These are phyloP conservation scores for Papilio polyxenes DNA, from an alignment of 1,140 invertebrate species.

Conservation along the genomic window DNA sequence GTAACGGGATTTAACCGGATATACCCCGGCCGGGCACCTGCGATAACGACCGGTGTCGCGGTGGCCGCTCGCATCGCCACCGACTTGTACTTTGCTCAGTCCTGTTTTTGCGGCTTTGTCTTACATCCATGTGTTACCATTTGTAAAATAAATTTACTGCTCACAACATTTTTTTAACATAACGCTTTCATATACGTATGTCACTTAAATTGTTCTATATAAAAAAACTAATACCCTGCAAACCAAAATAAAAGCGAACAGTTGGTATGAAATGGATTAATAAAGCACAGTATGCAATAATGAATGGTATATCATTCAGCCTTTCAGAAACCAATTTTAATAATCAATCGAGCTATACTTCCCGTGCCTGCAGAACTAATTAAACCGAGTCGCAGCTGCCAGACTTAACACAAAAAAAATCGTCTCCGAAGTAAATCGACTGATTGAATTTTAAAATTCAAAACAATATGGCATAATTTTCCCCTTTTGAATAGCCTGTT, in stretches of 20 bases:
- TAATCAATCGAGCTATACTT: neutral
- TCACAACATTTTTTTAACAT: neutral
- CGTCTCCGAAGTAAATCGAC: constrained; percentile 7
- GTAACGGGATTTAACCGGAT: constrained; percentile 66
- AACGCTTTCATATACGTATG: neutral
- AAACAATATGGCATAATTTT: constrained; percentile 34
- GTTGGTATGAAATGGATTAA: neutral
- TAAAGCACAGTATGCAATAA: neutral
- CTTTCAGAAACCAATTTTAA: neutral
- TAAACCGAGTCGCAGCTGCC: neutral
- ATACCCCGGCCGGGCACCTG: constrained; percentile 70
- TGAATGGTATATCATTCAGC: neutral
- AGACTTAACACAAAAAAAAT: constrained; percentile 21
- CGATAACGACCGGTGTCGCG: constrained; percentile 58
- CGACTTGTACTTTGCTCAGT: constrained; percentile 31
- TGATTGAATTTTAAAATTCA: constrained; percentile 31
- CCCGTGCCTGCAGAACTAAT: neutral
- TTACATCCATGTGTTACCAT: neutral
- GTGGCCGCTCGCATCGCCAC: neutral
- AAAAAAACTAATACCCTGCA: neutral
- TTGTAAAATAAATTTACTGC: constrained; percentile 5
- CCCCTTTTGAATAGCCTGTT: constrained; percentile 19
- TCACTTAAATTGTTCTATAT: neutral
- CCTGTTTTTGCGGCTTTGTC: constrained; percentile 19
- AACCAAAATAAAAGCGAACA: neutral